A percentile compares a stretch with the other conserved stretches of the same genome.
Conservation (phyloP, 2,888 invertebrate genomes). For the Cataglyphis albicans region DNA sequence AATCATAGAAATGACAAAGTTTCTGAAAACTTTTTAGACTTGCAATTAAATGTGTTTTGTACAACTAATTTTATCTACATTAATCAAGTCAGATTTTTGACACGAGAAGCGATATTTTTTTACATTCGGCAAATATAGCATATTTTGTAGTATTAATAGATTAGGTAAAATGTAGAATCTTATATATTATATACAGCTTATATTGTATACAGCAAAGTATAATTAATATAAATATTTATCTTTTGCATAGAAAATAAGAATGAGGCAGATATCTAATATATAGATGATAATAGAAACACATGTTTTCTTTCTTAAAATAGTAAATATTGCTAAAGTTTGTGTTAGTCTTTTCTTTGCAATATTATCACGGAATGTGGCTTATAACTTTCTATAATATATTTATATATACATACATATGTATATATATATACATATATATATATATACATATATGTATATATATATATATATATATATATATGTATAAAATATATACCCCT, state of each 20-base stretch:
- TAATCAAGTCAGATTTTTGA: constrained; percentile 54
- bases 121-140: constrained; percentile 60
- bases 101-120: constrained; percentile 67
- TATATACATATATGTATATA: too few relatives aligned
- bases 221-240: constrained; percentile 69
- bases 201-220: constrained; percentile 67
- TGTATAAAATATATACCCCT: constrained; percentile 5
- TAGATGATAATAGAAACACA: constrained; percentile 24
- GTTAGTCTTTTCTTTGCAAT: constrained; percentile 33
- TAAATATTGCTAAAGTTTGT: constrained; percentile 52
- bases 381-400: constrained; percentile 44
- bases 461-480: too few relatives aligned
- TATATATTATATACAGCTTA: constrained; percentile 61
- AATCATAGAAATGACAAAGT: constrained; percentile 37
- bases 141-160: constrained; percentile 55
- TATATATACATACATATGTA: constrained; percentile 29
- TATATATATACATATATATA: constrained; percentile 6
- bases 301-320: constrained; percentile 39
- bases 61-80: constrained; percentile 54
- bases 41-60: constrained; percentile 44
- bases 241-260: constrained; percentile 50
- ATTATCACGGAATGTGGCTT: neutral
- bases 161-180: constrained; percentile 58
- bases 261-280: constrained; percentile 16
- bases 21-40: constrained; percentile 36